Conservation (phyloP, 2,888 invertebrate species). For the Chymomyza procnemis region DNA sequence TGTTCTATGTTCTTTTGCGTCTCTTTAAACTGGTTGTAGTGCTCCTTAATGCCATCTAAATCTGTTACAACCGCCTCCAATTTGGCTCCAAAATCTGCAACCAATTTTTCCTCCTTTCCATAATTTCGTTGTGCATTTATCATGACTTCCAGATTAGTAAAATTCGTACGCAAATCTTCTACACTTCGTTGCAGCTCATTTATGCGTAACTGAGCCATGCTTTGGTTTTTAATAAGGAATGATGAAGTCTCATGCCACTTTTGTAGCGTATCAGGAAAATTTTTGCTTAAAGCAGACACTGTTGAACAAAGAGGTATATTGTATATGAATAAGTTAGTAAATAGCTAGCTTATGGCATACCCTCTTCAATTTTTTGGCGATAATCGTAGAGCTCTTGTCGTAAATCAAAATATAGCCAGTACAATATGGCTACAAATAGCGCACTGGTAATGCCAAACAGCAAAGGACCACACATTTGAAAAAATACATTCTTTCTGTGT, state of each 20-base stretch:
- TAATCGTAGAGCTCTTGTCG: constrained; percentile 76
- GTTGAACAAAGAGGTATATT: constrained; percentile 24
- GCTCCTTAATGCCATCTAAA: constrained; percentile 74
- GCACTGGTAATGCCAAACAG: constrained; percentile 69
- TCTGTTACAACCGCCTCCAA: constrained; percentile 75
- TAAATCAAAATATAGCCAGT: constrained; percentile 78
- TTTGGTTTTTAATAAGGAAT: constrained; percentile 84
- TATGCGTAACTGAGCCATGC: constrained; percentile 81
- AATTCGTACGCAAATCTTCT: constrained; percentile 80
- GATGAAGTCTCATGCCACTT: constrained; percentile 85
- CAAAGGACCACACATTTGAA: constrained; percentile 74
- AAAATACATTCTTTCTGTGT: constrained; percentile 68
- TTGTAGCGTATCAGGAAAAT: constrained; percentile 85
- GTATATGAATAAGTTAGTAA: constrained; percentile 10
- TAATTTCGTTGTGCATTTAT: constrained; percentile 71
- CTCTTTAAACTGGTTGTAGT: constrained; percentile 69
- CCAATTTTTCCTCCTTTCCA: constrained; percentile 75
- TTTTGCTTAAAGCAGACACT: constrained; percentile 85
- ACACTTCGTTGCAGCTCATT: constrained; percentile 81
- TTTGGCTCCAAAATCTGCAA: constrained; percentile 78
- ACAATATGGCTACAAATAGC: constrained; percentile 74
- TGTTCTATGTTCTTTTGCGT: constrained; percentile 62
- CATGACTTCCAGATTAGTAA: constrained; percentile 66
- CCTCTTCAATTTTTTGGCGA: constrained; percentile 78
- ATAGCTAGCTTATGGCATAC: constrained; percentile 40